A percentile compares a stretch with the other conserved stretches of the same genome.
phyloP scores from a whole-genome alignment of 1,140 invertebrate species.

The Anoplolepis gracilipes region DNA sequence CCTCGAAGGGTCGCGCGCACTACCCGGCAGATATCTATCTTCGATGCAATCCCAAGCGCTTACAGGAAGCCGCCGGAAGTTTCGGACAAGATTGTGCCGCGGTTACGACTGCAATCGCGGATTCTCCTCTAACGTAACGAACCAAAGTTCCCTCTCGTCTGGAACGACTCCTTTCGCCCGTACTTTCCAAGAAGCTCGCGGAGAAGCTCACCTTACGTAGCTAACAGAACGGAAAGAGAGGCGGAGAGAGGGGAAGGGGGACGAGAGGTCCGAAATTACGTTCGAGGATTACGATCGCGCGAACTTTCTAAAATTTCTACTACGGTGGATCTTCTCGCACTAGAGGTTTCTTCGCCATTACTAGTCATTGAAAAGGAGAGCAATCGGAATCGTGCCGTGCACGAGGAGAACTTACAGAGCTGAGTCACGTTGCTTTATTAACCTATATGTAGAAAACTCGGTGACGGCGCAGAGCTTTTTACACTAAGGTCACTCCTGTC shows the following conservation, averaged over 20 bases:
- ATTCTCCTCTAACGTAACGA: slow-evolving; percentile 51
- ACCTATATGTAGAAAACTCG: background rate
- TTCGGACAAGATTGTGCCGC: slow-evolving; percentile 32
- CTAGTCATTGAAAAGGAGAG: background rate
- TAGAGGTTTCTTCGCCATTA: slow-evolving; percentile 31
- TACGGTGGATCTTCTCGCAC: slow-evolving; percentile 29
- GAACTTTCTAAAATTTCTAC: slow-evolving; percentile 50
- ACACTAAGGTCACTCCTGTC: background rate
- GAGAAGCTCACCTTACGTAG: slow-evolving; percentile 15
- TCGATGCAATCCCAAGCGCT: slow-evolving; percentile 46
- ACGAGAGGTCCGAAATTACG: background rate
- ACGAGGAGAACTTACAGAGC: slow-evolving; percentile 1
- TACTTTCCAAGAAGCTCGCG: slow-evolving; percentile 27
- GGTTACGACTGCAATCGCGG: slow-evolving; percentile 40
- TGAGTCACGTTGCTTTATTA: slow-evolving; percentile 37
- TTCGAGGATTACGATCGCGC: slow-evolving; percentile 40
- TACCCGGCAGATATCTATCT: slow-evolving; percentile 11
- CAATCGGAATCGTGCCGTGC: slow-evolving; percentile 3
- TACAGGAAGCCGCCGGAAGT: slow-evolving; percentile 17
- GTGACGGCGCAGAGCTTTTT: background rate
- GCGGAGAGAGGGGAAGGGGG: background rate
- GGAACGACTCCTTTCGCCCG: slow-evolving; percentile 42
- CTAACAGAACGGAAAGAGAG: background rate
- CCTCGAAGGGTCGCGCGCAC: slow-evolving; percentile 1
- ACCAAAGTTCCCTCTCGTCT: slow-evolving; percentile 55